phyloP scores from a whole-genome alignment of 2,797 vertebrate genomes.

The Clarias fuscus region DNA sequence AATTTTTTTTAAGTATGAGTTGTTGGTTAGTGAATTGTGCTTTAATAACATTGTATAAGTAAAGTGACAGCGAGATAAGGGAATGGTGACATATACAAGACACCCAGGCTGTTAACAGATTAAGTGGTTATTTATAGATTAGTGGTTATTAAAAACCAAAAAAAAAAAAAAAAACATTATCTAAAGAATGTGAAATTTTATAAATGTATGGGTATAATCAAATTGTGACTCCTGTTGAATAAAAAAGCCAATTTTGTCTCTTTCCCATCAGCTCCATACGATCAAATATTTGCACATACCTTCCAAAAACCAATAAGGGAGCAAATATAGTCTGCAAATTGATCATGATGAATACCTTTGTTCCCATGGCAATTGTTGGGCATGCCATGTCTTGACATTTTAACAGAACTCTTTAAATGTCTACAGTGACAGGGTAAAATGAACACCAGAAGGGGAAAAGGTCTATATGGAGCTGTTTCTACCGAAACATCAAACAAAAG shows the following conservation, averaged over 20 bases:
- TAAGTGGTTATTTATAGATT: background rate
- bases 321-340: conserved; percentile 53
- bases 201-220: background rate
- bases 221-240: background rate
- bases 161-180: background rate
- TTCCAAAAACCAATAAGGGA: conserved; percentile 38
- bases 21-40: background rate
- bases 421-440: conserved; percentile 31
- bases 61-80: background rate
- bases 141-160: no score
- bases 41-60: background rate
- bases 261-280: conserved; percentile 29
- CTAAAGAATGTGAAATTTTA: background rate
- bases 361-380: conserved; percentile 53
- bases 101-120: background rate
- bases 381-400: conserved; percentile 45
- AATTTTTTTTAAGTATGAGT: background rate
- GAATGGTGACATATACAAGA: no score
- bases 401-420: conserved; percentile 38
- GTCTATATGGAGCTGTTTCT: background rate
- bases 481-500: conserved; percentile 18
- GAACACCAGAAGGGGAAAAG: conserved; percentile 10
- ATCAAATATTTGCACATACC: conserved; percentile 47
- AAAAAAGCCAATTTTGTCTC: conserved; percentile 22
- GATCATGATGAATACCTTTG: conserved; percentile 57